phyloP scores from a whole-genome alignment of 2,113 vertebrate species.

The Poeciliopsis turrubarensis region DNA sequence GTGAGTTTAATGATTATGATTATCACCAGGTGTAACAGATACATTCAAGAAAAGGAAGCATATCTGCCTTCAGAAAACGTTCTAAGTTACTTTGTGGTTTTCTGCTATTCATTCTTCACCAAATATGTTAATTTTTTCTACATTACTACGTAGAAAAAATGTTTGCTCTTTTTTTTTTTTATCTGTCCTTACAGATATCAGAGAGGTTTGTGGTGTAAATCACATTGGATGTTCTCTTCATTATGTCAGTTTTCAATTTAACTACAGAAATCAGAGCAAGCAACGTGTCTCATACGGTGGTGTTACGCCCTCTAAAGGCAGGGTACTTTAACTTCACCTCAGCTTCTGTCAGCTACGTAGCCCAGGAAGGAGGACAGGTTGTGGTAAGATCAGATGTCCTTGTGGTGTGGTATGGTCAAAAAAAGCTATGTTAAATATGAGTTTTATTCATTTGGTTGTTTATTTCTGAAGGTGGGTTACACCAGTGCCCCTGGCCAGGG shows the following conservation, averaged over 20 bases:
- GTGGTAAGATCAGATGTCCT: slow-evolving; percentile 82
- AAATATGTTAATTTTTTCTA: too few relatives aligned
- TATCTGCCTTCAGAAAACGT: too few relatives aligned
- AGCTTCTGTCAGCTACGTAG: slow-evolving; percentile 90
- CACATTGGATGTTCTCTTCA: not conserved
- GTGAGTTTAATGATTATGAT: too few relatives aligned
- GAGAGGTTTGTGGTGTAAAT: not conserved
- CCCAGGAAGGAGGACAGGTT: slow-evolving; percentile 91
- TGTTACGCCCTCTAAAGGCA: slow-evolving; percentile 92
- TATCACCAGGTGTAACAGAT: too few relatives aligned
- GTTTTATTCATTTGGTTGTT: not conserved
- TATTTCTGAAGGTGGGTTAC: slow-evolving; percentile 85
- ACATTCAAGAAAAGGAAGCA: too few relatives aligned
- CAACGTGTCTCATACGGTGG: slow-evolving; percentile 95
- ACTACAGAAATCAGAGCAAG: slow-evolving; percentile 83
- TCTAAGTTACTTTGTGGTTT: too few relatives aligned
- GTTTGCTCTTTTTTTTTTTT: too few relatives aligned
- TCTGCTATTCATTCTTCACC: too few relatives aligned
- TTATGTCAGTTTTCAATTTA: slow-evolving; percentile 60
- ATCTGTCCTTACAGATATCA: not conserved
- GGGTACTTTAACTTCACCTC: slow-evolving; percentile 98
- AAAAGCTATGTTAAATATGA: not conserved
- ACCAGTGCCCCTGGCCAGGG: slow-evolving; percentile 95
- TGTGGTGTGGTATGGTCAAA: not conserved
- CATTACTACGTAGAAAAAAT: too few relatives aligned